These are phyloP conservation scores for Lordiphosa mommai DNA, from an alignment of 1,140 invertebrate genomes.

Conservation along the genomic window DNA sequence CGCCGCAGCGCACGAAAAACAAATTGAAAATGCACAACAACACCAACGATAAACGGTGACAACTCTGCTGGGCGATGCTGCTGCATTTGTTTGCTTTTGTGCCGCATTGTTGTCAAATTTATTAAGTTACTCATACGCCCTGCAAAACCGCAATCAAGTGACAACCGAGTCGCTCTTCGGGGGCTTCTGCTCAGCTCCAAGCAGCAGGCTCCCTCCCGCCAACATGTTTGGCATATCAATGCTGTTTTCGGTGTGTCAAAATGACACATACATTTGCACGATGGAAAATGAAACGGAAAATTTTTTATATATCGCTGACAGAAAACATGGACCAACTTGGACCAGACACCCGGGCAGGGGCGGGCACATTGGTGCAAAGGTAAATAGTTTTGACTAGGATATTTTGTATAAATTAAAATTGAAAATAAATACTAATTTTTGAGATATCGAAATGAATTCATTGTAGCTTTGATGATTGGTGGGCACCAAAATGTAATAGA, in stretches of 20 bases:
- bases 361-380: too few species aligned
- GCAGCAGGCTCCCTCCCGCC: too few species aligned
- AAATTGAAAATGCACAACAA: conserved; percentile 66
- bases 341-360: too few species aligned
- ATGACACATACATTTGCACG: too few species aligned
- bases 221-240: conserved; percentile 51
- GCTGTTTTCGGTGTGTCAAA: conserved; percentile 55
- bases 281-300: conserved; percentile 6
- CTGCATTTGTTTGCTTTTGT: conserved; percentile 65
- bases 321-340: background rate
- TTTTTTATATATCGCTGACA: conserved; percentile 5
- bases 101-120: conserved; percentile 71
- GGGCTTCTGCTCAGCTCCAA: background rate
- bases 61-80: conserved; percentile 38
- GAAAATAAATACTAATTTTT: too few species aligned
- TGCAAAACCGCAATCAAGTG: conserved; percentile 35
- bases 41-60: conserved; percentile 34
- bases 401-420: too few species aligned
- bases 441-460: too few species aligned
- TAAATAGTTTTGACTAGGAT: too few species aligned
- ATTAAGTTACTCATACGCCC: conserved; percentile 75
- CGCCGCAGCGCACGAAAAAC: conserved; percentile 66
- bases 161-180: conserved; percentile 13
- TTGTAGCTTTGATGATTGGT: too few species aligned
- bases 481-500: too few species aligned